Base-by-base conservation (phyloP, 2,888 invertebrate genomes). In the Flabesymbios commensalis region DNA sequence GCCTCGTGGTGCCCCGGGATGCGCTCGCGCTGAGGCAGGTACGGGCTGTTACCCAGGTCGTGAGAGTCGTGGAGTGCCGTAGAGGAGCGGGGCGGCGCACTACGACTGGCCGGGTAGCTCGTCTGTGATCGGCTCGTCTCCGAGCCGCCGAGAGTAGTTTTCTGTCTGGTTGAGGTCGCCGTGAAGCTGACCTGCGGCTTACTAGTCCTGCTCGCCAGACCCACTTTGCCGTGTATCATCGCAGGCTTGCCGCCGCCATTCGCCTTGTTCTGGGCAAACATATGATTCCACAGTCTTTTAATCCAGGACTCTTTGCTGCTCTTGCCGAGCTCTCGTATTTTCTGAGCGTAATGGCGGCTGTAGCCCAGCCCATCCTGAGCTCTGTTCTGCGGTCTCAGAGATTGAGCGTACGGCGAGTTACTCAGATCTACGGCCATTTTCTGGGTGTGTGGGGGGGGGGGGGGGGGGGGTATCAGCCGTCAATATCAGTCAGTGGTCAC, bases 281-380 rank as follows among this genome's bases (percentile, higher is more conserved):
- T 60, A 48, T 66, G 66, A 47, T 63, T 67, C 65, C 65, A 67
- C 33, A 67, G 59, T 2, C 59, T 41, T 41, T 56, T 63, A 19
- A 70, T 65, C 70, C 70, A 70, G 17, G 69, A 60, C 17, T 70
- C 68, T 33, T 65, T 66, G 49, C 61, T 64, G 28, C 56, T 48
- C 39, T 66, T 48, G 10, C 68, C 69, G 32, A 69, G 42, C 31
- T 69, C 67, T 17, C 60, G 61, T 33, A 69, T 66, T 7, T 61
- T 58, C 59, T 65, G 63, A 41, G 68, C 69, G 47, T 69, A 64
- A 42, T 69, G 68, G 3, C 68, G 59, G 32, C 61, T 61, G 55
- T 65, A 69, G 26, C 62, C 57, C 3, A 64, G 52, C 2, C 61
- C 64, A n/a, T 63, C 57, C 31, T 48, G 26, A 14, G 55, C 24